A percentile compares a stretch with the other conserved stretches of the same genome.
phyloP scores from a whole-genome alignment of 1,140 invertebrate genomes.

The Gonioctena quinquepunctata region DNA sequence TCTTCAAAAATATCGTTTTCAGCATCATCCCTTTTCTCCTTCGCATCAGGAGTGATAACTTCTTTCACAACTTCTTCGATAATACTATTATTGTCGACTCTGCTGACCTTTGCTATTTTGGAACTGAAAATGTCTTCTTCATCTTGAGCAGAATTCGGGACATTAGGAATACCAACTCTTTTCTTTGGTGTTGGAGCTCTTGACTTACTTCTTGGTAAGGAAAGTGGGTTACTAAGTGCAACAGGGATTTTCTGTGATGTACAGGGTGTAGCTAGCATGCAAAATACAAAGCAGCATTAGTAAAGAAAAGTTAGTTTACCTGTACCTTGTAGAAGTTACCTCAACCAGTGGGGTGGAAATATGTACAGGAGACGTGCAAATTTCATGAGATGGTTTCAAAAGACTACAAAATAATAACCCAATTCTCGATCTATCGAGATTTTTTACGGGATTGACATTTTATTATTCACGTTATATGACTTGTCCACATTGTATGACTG shows the following conservation, averaged over 20 bases:
- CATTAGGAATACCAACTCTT: background rate
- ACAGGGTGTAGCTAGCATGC: constrained; percentile 46
- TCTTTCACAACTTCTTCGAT: constrained; percentile 8
- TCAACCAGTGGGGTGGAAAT: background rate
- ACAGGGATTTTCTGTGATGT: constrained; percentile 30
- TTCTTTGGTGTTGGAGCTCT: constrained; percentile 10
- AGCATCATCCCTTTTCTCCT: too few species aligned
- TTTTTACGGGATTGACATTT: too few species aligned
- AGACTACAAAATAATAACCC: too few species aligned
- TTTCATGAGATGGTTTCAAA: too few species aligned
- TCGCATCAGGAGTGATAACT: background rate
- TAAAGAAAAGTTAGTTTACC: constrained; percentile 25
- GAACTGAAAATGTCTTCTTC: background rate
- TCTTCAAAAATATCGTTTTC: too few species aligned
- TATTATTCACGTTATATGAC: background rate
- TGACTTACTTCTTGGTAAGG: constrained; percentile 34
- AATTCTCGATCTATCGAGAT: too few species aligned
- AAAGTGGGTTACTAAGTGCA: constrained; percentile 35
- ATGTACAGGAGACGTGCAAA: background rate
- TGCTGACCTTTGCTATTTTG: background rate
- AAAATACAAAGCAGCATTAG: constrained; percentile 48
- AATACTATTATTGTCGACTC: constrained; percentile 3
- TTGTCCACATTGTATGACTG: too few species aligned
- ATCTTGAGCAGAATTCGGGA: background rate
- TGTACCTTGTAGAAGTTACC: background rate